These are phyloP conservation scores for Pissodes strobi DNA, from an alignment of 1,140 invertebrate species.

Conservation along the genomic window DNA sequence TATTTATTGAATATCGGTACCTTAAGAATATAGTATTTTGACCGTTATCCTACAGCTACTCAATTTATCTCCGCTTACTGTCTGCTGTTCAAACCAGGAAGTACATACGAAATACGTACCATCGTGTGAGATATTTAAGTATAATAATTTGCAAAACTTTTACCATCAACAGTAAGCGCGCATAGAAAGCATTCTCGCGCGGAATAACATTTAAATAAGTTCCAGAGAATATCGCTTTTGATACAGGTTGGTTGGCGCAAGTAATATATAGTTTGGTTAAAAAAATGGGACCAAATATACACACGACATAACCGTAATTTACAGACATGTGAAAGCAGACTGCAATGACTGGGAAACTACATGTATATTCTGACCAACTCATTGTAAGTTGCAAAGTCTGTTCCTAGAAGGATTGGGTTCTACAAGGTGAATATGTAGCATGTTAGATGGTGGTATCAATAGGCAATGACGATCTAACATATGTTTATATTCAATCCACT, in stretches of 20 bases:
- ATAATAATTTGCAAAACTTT: constrained; percentile 29
- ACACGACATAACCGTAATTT: constrained; percentile 18
- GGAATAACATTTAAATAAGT: constrained; percentile 27
- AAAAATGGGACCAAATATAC: constrained; percentile 16
- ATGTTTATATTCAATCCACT: too few relatives aligned
- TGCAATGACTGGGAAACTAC: neutral
- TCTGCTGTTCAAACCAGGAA: constrained; percentile 26
- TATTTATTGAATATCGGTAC: neutral
- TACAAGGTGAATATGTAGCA: too few relatives aligned
- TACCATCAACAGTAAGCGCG: constrained; percentile 25
- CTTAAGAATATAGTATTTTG: constrained; percentile 10
- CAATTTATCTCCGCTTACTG: constrained; percentile 19
- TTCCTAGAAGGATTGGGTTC: too few relatives aligned
- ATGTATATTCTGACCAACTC: neutral
- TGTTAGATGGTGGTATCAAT: too few relatives aligned
- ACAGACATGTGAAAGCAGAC: neutral
- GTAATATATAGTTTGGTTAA: constrained; percentile 20
- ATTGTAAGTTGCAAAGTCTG: too few relatives aligned
- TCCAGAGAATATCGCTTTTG: constrained; percentile 14
- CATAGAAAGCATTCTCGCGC: constrained; percentile 23
- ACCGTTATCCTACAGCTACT: constrained; percentile 17
- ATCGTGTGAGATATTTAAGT: constrained; percentile 29
- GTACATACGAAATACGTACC: constrained; percentile 19
- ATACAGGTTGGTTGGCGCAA: constrained; percentile 19
- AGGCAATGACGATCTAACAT: too few relatives aligned